Conservation (phyloP, 2,113 vertebrate genomes). For the Hippotragus niger region DNA sequence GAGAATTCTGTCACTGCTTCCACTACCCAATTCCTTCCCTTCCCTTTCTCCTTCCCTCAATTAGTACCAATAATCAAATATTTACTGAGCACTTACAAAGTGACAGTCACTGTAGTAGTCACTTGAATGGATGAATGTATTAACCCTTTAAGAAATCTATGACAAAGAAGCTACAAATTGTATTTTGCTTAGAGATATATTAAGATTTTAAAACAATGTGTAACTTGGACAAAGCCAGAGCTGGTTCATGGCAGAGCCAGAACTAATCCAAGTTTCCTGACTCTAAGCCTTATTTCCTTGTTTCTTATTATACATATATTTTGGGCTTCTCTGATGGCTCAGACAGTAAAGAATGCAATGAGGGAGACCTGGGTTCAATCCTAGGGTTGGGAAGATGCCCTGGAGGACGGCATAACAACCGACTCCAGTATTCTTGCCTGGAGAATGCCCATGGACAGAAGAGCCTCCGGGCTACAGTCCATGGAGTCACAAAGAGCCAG, state of each 20-base stretch:
- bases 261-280: neutral
- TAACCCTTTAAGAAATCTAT: neutral
- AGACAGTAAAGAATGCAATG: neutral
- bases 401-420: neutral
- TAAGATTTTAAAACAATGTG: neutral
- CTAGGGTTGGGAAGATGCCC: accelerated
- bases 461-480: accelerated
- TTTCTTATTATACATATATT: neutral
- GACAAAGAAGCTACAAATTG: neutral
- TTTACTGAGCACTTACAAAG: neutral
- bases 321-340: neutral
- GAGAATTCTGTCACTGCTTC: neutral
- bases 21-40: neutral
- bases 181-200: neutral
- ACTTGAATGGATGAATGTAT: neutral
- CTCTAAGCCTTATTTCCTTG: neutral
- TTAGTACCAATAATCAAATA: neutral
- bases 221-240: neutral
- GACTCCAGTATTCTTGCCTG: neutral
- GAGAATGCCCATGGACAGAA: neutral
- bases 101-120: neutral
- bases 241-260: neutral
- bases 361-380: neutral
- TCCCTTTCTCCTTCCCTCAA: neutral
- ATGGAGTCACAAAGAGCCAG: accelerated